These are phyloP conservation scores for Trichogramma pretiosum DNA, from an alignment of 1,140 invertebrate species.

Conservation along the genomic window DNA sequence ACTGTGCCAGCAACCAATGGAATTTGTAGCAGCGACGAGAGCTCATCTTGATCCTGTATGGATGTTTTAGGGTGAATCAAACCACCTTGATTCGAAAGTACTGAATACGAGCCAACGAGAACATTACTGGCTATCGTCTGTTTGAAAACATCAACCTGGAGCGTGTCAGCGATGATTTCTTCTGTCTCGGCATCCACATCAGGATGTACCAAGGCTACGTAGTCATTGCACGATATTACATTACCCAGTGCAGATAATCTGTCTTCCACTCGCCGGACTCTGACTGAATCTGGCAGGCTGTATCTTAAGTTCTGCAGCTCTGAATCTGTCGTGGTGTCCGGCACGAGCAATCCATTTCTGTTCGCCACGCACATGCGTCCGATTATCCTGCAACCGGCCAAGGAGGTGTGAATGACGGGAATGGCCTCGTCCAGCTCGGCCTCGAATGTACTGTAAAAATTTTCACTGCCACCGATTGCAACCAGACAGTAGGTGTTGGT, in stretches of 20 bases:
- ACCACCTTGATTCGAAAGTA: conserved; percentile 93
- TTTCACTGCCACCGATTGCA: too few relatives aligned
- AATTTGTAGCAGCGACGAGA: conserved; percentile 95
- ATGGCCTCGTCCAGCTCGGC: conserved; percentile 85
- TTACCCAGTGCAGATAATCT: conserved; percentile 94
- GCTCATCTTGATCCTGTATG: conserved; percentile 90
- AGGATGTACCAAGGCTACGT: conserved; percentile 95
- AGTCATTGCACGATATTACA: conserved; percentile 97
- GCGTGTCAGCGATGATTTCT: conserved; percentile 88
- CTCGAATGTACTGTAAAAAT: conserved; percentile 79
- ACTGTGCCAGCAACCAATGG: conserved; percentile 91
- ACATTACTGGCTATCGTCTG: conserved; percentile 91
- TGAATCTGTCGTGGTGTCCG: conserved; percentile 85
- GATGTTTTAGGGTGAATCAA: conserved; percentile 92
- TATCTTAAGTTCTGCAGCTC: conserved; percentile 97
- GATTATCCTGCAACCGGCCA: conserved; percentile 92
- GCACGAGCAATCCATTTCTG: conserved; percentile 85
- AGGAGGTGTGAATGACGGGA: conserved; percentile 88
- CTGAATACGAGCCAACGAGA: conserved; percentile 91
- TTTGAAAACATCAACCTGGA: conserved; percentile 94
- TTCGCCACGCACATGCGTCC: conserved; percentile 86
- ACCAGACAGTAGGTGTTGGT: too few relatives aligned
- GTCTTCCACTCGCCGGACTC: conserved; percentile 93
- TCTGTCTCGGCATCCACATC: conserved; percentile 96
- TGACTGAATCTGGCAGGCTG: conserved; percentile 86